These are phyloP conservation scores for Zaprionus camerounensis DNA, from an alignment of 1,140 invertebrate species.

Conservation along the genomic window DNA sequence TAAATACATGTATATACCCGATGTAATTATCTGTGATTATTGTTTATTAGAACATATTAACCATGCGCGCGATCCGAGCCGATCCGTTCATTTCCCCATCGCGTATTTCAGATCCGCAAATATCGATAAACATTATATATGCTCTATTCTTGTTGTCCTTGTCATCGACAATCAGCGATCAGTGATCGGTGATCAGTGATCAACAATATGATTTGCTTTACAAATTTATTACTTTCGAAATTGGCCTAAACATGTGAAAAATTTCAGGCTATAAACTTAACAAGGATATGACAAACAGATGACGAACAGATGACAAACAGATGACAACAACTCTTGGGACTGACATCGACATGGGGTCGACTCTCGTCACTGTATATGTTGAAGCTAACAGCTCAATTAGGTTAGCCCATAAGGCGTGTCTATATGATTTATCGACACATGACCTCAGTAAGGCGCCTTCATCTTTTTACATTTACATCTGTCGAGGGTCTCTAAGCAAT, in stretches of 20 bases:
- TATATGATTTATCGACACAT: conserved; percentile 55
- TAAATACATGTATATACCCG: conserved; percentile 9
- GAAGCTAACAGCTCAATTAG: conserved; percentile 63
- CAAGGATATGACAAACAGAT: conserved; percentile 66
- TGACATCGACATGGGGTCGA: conserved; percentile 41
- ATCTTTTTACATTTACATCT: not conserved
- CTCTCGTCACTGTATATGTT: conserved; percentile 23
- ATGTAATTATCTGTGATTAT: conserved; percentile 75
- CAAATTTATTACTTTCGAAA: conserved; percentile 73
- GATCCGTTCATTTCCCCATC: conserved; percentile 49
- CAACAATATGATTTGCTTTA: conserved; percentile 62
- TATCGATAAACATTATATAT: conserved; percentile 31
- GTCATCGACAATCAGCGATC: conserved; percentile 36
- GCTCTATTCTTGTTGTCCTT: conserved; percentile 60
- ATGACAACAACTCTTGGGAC: conserved; percentile 53
- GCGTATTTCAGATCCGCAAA: conserved; percentile 2
- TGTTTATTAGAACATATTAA: conserved; percentile 60
- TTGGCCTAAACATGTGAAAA: conserved; percentile 53
- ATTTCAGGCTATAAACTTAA: conserved; percentile 33
- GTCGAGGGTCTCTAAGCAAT: not conserved
- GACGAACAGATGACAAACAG: conserved; percentile 52
- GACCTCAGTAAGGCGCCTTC: conserved; percentile 24
- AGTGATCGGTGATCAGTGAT: conserved; percentile 1
- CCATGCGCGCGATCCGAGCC: conserved; percentile 29
- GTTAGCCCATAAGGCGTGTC: conserved; percentile 22